Conservation (phyloP, 2,888 invertebrate genomes). For the Lysandra bellargus region DNA sequence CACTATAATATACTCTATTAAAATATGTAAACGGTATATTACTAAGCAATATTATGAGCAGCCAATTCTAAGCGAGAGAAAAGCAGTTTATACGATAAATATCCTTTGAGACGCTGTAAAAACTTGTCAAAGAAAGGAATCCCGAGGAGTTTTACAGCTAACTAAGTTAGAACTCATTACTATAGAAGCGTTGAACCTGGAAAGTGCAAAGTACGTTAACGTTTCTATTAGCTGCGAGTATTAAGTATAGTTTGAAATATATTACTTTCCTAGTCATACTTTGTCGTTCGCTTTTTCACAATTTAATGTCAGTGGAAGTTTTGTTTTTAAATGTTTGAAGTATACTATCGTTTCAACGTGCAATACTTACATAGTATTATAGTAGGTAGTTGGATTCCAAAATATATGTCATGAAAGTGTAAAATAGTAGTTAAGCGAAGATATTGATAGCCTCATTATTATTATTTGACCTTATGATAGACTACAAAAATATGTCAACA, state of each 20-base stretch:
- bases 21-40: neutral
- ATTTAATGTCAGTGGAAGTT: neutral
- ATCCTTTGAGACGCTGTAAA: conserved; percentile 23
- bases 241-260: conserved; percentile 25
- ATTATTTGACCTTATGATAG: no score
- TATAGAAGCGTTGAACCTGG: conserved; percentile 36
- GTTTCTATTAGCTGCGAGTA: conserved; percentile 34
- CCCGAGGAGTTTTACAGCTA: conserved; percentile 23
- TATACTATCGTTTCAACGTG: neutral
- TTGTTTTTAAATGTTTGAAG: neutral
- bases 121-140: conserved; percentile 24
- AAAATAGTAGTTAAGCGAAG: no score
- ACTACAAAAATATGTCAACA: no score
- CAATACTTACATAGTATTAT: no score
- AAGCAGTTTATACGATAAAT: conserved; percentile 4
- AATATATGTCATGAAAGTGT: no score
- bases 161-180: conserved; percentile 37
- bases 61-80: neutral
- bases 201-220: conserved; percentile 38
- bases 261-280: conserved; percentile 3
- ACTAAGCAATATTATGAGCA: neutral
- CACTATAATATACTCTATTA: no score
- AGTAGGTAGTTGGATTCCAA: no score
- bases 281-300: neutral
- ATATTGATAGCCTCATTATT: no score